These are phyloP conservation scores for Girardia tigrina DNA, from an alignment of 2,888 invertebrate genomes.

Conservation along the genomic window DNA sequence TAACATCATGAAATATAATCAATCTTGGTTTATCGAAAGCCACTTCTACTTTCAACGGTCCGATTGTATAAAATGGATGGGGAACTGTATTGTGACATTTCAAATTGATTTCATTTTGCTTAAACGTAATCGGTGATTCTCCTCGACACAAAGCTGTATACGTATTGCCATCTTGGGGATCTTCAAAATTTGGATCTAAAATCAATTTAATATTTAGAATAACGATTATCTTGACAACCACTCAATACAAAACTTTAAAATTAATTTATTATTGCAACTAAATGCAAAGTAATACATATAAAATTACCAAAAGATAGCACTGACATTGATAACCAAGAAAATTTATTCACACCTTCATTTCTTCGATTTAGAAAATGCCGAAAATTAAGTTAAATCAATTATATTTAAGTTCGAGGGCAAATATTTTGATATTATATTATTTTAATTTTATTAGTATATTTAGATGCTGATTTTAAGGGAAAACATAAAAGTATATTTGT, in stretches of 20 bases:
- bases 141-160: conserved; percentile 56
- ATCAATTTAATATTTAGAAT: not conserved
- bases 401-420: too few species aligned
- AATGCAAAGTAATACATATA: too few species aligned
- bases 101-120: conserved; percentile 40
- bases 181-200: not conserved
- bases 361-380: too few species aligned
- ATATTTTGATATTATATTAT: too few species aligned
- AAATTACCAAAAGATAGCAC: too few species aligned
- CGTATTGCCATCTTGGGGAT: conserved; percentile 48
- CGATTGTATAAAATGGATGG: conserved; percentile 37
- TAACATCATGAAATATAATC: conserved; percentile 71
- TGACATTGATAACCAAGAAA: too few species aligned
- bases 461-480: too few species aligned
- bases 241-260: not conserved
- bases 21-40: conserved; percentile 66
- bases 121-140: conserved; percentile 40
- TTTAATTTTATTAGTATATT: too few species aligned
- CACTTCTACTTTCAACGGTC: conserved; percentile 42
- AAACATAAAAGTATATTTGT: too few species aligned
- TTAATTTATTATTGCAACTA: too few species aligned
- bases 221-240: not conserved
- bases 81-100: conserved; percentile 42
- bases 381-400: too few species aligned
- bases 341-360: too few species aligned